phyloP scores from a whole-genome alignment of 2,797 vertebrate species.

The Labroides dimidiatus region DNA sequence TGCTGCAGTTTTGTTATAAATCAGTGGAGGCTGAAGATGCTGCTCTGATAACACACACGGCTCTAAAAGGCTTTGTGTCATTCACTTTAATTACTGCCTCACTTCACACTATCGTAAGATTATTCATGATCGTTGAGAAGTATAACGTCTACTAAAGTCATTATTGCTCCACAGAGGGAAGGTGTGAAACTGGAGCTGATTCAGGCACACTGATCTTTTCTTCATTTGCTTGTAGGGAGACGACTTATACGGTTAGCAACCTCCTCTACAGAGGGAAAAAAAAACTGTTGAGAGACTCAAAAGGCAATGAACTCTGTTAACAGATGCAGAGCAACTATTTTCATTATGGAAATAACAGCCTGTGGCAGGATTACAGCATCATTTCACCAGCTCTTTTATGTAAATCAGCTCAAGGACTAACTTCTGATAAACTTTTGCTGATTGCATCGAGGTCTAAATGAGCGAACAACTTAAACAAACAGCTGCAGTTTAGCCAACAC shows the following conservation, averaged over 20 bases:
- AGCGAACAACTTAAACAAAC: background rate
- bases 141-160: constrained; percentile 32
- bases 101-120: constrained; percentile 26
- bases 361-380: background rate
- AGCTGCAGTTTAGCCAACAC: constrained; percentile 4
- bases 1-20: constrained; percentile 31
- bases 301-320: background rate
- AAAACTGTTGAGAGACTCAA: constrained; percentile 1
- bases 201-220: constrained; percentile 42
- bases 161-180: constrained; percentile 44
- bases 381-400: constrained; percentile 8
- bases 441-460: constrained; percentile 18
- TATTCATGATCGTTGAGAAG: constrained; percentile 37
- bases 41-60: constrained; percentile 9
- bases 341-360: constrained; percentile 8
- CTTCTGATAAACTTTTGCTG: constrained; percentile 19
- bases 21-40: background rate
- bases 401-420: constrained; percentile 30
- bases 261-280: background rate
- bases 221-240: background rate
- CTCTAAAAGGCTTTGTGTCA: constrained; percentile 51
- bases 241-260: constrained; percentile 17
- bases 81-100: constrained; percentile 46
- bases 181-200: constrained; percentile 43
- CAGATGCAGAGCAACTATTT: background rate